Evolutionary conservation across 92 coral and sea anemone species (phyloP), one percentile per base, ranked within the genome.

Genomic region (Parazoanthus darwini): DNA sequence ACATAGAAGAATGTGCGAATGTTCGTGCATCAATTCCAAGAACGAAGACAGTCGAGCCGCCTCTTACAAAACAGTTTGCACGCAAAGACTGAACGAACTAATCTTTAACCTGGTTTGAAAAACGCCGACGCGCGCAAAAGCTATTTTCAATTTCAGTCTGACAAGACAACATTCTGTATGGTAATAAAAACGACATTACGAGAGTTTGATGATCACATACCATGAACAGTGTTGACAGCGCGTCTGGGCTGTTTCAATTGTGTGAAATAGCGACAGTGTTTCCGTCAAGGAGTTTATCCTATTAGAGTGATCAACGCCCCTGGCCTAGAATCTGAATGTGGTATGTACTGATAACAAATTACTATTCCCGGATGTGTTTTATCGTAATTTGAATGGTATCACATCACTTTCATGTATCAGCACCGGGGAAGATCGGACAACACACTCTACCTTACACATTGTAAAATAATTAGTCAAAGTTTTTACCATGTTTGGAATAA

Each of bases 291-390:
- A 46, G 25, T 44, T 71, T 43, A 84, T 71, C 78, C 87, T 26
- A 44, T 83, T 42, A 83, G 5, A n/a, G 33, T 39, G 78, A 6
- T 84, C 87, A 74, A 70, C 87, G 87, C 79, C 87, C 44, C 42
- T 71, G 87, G 87, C 78, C 48, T 84, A 72, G 67, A 71, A 37
- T 82, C 25, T 82, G 77, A 70, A 72, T 74, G 44, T 84, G 87
- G 87, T n/a, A 84, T 84, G 65, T 46, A 26, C 87, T 71, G 87
- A 84, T 84, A 84, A 84, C 87, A 84, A 84, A 84, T 84, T 46
- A 58, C 25, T 36, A 58, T 84, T 33, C 79, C 56, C 70, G 29
- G 50, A 67, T 26, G 65, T 33, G 44, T 14, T 84, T 72, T 29
- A 46, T 72, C 50, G 23, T 84, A 84, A 70, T 71, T 84, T 46